Conservation (phyloP, 2,888 invertebrate species). For the Dasysyrphus tricinctus region DNA sequence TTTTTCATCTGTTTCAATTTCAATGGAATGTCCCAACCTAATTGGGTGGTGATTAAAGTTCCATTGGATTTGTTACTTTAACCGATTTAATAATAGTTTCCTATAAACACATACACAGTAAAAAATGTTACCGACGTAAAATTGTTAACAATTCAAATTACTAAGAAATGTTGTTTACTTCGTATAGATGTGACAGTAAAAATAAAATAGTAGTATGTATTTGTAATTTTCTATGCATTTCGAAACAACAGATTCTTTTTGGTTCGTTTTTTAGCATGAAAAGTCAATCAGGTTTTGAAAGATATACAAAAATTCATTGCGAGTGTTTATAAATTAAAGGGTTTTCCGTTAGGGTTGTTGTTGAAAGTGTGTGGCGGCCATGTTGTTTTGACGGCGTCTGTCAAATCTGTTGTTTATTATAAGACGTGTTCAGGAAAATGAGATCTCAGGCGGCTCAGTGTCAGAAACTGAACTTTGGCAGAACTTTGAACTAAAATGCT, state of each 20-base stretch:
- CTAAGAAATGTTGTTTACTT: slow-evolving; percentile 5
- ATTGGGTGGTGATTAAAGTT: slow-evolving; percentile 69
- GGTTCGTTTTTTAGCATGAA: not conserved
- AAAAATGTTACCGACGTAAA: not conserved
- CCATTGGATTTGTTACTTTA: slow-evolving; percentile 63
- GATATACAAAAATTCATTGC: too few species aligned
- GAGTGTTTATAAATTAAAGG: too few species aligned
- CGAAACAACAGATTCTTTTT: not conserved
- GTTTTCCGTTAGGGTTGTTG: too few species aligned
- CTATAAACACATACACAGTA: not conserved
- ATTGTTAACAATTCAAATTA: slow-evolving; percentile 3
- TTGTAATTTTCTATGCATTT: not conserved
- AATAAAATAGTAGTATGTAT: not conserved
- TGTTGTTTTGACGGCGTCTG: too few species aligned
- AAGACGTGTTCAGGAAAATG: too few species aligned
- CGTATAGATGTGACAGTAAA: not conserved
- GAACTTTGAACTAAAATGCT: too few species aligned
- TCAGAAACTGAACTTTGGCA: too few species aligned
- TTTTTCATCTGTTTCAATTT: slow-evolving; percentile 34
- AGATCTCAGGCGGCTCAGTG: too few species aligned
- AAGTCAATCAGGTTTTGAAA: too few species aligned
- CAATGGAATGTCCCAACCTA: slow-evolving; percentile 53
- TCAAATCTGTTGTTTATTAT: too few species aligned
- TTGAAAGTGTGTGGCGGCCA: too few species aligned
- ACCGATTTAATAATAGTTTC: slow-evolving; percentile 39